Conservation (phyloP, 2,113 vertebrate species). For the Climacteris rufus region DNA sequence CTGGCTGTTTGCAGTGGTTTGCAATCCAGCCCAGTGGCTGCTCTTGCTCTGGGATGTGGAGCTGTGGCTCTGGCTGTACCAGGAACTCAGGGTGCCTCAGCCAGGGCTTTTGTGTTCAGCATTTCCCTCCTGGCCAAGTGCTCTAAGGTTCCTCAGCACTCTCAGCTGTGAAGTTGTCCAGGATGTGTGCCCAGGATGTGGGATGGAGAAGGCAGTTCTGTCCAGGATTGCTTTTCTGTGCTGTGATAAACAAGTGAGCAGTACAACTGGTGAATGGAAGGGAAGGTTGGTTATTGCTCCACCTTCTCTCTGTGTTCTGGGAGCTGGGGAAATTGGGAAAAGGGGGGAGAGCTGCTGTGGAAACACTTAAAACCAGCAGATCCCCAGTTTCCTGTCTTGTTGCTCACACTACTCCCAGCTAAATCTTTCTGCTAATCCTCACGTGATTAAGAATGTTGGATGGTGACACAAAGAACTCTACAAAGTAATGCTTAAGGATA, state of each 20-base stretch:
- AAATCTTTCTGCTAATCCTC: not conserved
- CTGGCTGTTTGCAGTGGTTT: not conserved
- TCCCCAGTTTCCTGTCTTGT: not conserved
- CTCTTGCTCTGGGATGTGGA: not conserved
- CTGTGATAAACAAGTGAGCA: not conserved
- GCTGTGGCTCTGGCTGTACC: fast-evolving
- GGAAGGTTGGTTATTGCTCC: not conserved
- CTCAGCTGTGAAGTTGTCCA: not conserved
- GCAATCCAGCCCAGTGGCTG: not conserved
- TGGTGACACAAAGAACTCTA: not conserved
- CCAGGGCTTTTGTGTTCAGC: not conserved
- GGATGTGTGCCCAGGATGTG: not conserved
- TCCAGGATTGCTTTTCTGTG: not conserved
- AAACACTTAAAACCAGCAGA: not conserved
- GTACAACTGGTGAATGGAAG: not conserved
- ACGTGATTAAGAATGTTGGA: not conserved
- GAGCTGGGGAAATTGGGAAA: not conserved
- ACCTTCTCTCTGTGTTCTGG: not conserved
- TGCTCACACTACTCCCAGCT: not conserved
- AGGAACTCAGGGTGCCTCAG: not conserved
- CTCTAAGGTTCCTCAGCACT: fast-evolving
- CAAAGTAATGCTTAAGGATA: not conserved
- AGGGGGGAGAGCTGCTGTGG: not conserved
- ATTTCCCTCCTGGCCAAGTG: not conserved
- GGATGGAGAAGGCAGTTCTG: not conserved